A percentile compares a stretch with the other conserved stretches of the same genome.
phyloP scores from a whole-genome alignment of 2,888 invertebrate genomes.

The Geotrupes spiniger region DNA sequence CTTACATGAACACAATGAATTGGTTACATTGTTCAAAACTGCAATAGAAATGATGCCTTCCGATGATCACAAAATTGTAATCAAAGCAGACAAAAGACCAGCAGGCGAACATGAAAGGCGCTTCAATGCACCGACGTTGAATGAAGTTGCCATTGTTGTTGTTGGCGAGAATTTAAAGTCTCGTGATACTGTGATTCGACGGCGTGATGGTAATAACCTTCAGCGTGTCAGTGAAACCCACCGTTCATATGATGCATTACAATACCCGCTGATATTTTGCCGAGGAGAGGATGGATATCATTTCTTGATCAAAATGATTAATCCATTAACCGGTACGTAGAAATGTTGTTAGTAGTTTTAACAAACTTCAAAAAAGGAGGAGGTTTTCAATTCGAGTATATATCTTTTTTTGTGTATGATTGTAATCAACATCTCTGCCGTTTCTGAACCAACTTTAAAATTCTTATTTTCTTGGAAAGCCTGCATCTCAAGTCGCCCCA shows the following conservation, averaged over 20 bases:
- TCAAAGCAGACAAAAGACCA: constrained; percentile 40
- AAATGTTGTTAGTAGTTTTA: too few relatives aligned
- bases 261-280: constrained; percentile 39
- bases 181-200: constrained; percentile 38
- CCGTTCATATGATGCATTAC: constrained; percentile 41
- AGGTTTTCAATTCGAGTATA: too few relatives aligned
- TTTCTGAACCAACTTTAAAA: too few relatives aligned
- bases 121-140: constrained; percentile 42
- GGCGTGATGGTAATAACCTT: constrained; percentile 26
- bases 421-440: too few relatives aligned
- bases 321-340: constrained; percentile 26
- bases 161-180: constrained; percentile 37
- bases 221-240: constrained; percentile 35
- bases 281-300: constrained; percentile 32
- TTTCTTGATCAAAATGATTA: constrained; percentile 28
- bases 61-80: constrained; percentile 39
- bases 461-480: too few relatives aligned
- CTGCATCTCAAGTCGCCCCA: too few relatives aligned
- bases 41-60: constrained; percentile 36
- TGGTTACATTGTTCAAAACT: constrained; percentile 37
- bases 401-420: too few relatives aligned
- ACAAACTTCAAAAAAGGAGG: too few relatives aligned
- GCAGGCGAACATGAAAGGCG: constrained; percentile 35
- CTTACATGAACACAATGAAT: constrained; percentile 35
- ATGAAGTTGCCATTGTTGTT: constrained; percentile 43